phyloP scores from a whole-genome alignment of 2,113 vertebrate genomes.

The Ariopsis seemanni region DNA sequence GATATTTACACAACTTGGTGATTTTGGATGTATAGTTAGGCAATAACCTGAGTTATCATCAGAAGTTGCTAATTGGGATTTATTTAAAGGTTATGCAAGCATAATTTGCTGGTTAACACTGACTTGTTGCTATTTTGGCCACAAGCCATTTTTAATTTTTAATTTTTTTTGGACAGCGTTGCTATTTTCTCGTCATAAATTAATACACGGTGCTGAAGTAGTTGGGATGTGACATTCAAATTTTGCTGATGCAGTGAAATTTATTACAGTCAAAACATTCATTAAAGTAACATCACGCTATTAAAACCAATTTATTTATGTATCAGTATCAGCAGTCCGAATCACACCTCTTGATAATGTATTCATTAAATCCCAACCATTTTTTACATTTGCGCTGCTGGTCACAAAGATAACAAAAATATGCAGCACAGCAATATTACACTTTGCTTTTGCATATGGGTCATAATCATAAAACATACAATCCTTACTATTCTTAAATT shows the following conservation, averaged over 20 bases:
- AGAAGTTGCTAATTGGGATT: background rate
- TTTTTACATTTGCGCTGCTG: background rate
- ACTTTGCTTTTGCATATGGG: background rate
- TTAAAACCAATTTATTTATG: constrained; percentile 1
- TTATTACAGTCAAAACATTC: background rate
- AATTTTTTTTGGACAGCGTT: background rate
- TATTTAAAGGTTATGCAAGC: background rate
- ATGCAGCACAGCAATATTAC: background rate
- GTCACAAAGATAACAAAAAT: background rate
- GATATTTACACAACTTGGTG: background rate
- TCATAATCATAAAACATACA: background rate
- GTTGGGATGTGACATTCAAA: background rate
- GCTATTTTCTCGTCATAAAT: constrained; percentile 9
- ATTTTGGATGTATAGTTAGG: background rate
- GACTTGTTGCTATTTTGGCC: background rate
- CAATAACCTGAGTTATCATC: background rate
- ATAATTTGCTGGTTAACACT: background rate
- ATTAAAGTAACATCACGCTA: background rate
- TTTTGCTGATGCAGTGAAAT: background rate
- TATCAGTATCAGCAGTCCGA: background rate
- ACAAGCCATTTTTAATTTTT: background rate
- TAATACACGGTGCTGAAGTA: background rate
- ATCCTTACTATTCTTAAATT: background rate
- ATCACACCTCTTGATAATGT: background rate
- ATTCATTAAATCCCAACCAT: background rate